These are phyloP conservation scores for Perca fluviatilis DNA, from an alignment of 2,113 vertebrate species.

Conservation along the genomic window DNA sequence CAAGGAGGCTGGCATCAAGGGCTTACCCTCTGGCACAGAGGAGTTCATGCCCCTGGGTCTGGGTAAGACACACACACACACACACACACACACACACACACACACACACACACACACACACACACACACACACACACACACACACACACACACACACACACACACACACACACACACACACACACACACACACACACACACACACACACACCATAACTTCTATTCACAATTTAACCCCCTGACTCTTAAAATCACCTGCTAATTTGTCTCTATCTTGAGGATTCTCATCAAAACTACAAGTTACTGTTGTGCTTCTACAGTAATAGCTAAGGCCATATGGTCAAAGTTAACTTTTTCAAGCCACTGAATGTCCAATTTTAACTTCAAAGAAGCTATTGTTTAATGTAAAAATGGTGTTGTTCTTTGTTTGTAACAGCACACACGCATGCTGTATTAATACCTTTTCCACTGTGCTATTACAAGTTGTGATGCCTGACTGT, in stretches of 20 bases:
- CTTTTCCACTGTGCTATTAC: background rate
- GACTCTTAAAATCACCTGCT: background rate
- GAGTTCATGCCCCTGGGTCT: conserved; percentile 96
- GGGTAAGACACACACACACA: conserved; percentile 79
- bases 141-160: background rate
- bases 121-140: no score
- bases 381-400: background rate
- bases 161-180: no score
- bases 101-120: background rate
- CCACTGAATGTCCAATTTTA: background rate
- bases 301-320: background rate
- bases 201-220: background rate
- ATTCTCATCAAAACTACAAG: background rate
- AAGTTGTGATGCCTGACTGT: background rate
- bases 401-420: background rate
- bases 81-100: conserved; percentile 2
- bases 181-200: background rate
- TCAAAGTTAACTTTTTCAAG: background rate
- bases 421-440: background rate
- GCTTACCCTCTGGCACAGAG: conserved; percentile 89
- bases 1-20: conserved; percentile 87
- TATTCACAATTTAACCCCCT: background rate
- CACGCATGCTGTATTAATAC: background rate
- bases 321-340: no score
- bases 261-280: background rate